Conservation (phyloP, 2,888 invertebrate species). For the Troides oblongomaculatus region DNA sequence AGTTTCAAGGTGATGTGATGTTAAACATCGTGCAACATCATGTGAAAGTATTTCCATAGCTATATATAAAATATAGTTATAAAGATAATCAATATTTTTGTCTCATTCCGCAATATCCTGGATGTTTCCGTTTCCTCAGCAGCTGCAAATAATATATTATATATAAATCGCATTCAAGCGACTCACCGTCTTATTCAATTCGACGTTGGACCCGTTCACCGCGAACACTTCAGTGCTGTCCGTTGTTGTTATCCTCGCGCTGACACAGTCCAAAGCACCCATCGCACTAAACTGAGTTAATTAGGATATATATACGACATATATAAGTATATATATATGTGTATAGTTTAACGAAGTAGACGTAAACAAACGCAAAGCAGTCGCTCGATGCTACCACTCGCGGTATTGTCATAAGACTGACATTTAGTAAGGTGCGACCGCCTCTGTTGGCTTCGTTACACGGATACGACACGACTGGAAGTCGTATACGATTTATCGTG, state of each 20-base stretch:
- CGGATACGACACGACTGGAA: slow-evolving; percentile 32
- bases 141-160: too few relatives aligned
- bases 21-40: too few relatives aligned
- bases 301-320: background rate
- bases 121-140: too few relatives aligned
- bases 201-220: slow-evolving; percentile 53
- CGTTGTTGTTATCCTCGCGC: slow-evolving; percentile 50
- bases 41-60: too few relatives aligned
- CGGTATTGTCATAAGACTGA: slow-evolving; percentile 40
- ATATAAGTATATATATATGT: background rate
- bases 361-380: slow-evolving; percentile 22
- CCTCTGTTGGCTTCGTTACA: slow-evolving; percentile 5
- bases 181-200: slow-evolving; percentile 53
- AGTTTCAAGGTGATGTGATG: too few relatives aligned
- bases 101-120: too few relatives aligned
- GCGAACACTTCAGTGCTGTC: slow-evolving; percentile 68
- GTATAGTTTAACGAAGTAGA: background rate
- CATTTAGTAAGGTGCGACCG: slow-evolving; percentile 30
- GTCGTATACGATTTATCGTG: slow-evolving; percentile 30
- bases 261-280: slow-evolving; percentile 65
- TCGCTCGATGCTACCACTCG: slow-evolving; percentile 31
- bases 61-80: too few relatives aligned
- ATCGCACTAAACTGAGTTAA: slow-evolving; percentile 35
- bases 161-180: background rate
- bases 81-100: too few relatives aligned